Base-by-base conservation (phyloP, 2,888 invertebrate species). In the Cyclophora albipunctata region DNA sequence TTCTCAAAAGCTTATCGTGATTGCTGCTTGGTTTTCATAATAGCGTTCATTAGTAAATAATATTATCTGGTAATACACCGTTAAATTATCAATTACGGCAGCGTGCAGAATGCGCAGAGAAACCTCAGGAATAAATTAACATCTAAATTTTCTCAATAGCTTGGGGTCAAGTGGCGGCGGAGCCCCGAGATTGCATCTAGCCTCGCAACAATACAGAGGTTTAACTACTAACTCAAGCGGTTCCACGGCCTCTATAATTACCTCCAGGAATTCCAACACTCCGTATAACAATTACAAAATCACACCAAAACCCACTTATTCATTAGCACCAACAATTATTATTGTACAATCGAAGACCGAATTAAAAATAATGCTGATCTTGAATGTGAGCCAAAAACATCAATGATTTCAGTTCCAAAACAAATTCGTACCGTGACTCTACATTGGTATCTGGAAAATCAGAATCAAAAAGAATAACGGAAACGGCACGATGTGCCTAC, bases 301-400 rank as follows among this genome's bases (percentile, higher is more conserved):
- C 41, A 34, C 20, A 37, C 48, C 40, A 7, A 40, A 42, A 40
- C 37, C 45, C 42, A 43, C 50, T 34, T 48, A 45, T n/a, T 45
- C 42, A 45, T 45, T 43, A 50, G 50, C 48, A 54, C 55, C 55
- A 50, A 58, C 59, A 60, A 63, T 49, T 37, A 37, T 37, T 37
- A 69, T 70, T 66, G 67, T 66, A 67, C 60, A 64, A 71, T 69
- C 67, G 62, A 68, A 67, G 66, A 71, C 71, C 61, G 63, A 71
- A 76, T 74, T 74, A 73, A 78, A 77, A 75, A 73, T 75, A 71
- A 67, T 62, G 63, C 51, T 67, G 72, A 59, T 69, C 69, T 83
- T 83, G 82, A 82, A 77, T 64, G 67, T 52, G 69, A 69, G 84
- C 84, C 84, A 84, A 84, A 73, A 75, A 69, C 73, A 76, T 71